Conservation (phyloP, 2,113 vertebrate genomes). For the Pedetes capensis region DNA sequence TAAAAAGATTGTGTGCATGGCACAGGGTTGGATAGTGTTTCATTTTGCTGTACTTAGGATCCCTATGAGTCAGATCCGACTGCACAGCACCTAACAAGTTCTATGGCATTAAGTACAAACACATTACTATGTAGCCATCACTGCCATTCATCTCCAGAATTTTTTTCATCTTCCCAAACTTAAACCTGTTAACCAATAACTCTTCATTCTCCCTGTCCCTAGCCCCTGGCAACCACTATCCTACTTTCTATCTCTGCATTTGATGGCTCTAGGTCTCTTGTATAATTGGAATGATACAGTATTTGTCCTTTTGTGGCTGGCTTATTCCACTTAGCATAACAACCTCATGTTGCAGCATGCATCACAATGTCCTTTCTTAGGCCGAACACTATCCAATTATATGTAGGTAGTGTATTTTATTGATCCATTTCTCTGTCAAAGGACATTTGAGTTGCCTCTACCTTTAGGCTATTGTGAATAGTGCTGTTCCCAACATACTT, state of each 20-base stretch:
- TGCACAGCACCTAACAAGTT: too few species aligned
- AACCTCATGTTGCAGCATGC: neutral
- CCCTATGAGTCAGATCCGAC: too few species aligned
- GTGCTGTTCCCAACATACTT: neutral
- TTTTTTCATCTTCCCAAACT: neutral
- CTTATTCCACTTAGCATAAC: neutral
- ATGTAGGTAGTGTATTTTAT: neutral
- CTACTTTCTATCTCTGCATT: neutral
- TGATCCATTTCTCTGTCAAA: neutral
- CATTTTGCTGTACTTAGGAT: too few species aligned
- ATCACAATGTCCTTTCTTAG: neutral
- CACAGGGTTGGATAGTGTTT: too few species aligned
- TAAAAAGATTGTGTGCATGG: too few species aligned
- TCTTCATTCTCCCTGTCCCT: rapidly evolving
- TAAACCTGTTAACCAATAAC: neutral
- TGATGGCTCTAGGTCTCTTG: neutral
- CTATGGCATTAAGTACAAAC: neutral
- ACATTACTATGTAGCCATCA: neutral
- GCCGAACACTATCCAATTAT: neutral
- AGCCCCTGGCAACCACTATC: neutral
- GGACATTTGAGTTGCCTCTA: neutral
- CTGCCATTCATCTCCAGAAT: neutral
- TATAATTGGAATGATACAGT: neutral
- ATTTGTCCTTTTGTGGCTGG: neutral
- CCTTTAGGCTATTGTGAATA: neutral